Evolutionary conservation across 2,888 invertebrate genomes (phyloP).

Genomic region (Synergus laeviventris): DNA sequence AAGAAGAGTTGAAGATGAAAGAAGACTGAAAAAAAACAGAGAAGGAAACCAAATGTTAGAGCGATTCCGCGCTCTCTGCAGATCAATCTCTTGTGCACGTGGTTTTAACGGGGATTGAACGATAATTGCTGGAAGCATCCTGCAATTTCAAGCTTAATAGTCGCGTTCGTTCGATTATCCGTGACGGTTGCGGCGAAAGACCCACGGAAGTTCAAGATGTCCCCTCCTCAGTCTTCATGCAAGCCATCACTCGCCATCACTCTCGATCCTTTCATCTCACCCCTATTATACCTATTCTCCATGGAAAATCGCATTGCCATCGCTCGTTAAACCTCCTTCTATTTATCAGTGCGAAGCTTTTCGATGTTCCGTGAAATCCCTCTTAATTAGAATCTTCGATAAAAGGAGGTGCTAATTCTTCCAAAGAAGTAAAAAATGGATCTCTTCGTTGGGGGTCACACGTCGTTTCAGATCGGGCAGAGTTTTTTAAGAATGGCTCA

Average conservation of each 20-base stretch:
- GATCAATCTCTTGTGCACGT: conserved; percentile 44
- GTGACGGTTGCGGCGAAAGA: conserved; percentile 51
- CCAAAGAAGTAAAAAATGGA: not conserved
- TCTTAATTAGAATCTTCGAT: conserved; percentile 13
- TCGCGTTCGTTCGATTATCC: conserved; percentile 60
- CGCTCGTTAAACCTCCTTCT: conserved; percentile 46
- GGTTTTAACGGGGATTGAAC: conserved; percentile 41
- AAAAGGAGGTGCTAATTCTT: conserved; percentile 8
- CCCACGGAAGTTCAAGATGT: conserved; percentile 51
- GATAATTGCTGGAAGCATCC: conserved; percentile 64
- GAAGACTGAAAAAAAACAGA: conserved; percentile 15
- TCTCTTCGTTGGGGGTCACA: not conserved
- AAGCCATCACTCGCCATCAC: conserved; percentile 38
- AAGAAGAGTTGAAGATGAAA: conserved; percentile 46
- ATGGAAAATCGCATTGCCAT: conserved; percentile 17
- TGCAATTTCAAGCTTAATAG: conserved; percentile 65
- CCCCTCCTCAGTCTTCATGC: conserved; percentile 34
- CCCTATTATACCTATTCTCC: conserved; percentile 53
- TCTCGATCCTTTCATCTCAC: conserved; percentile 54
- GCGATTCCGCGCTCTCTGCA: conserved; percentile 37
- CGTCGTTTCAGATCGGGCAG: not conserved
- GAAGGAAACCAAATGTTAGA: conserved; percentile 22
- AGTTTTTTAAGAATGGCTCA: not conserved
- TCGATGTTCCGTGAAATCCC: conserved; percentile 10
- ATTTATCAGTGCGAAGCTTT: conserved; percentile 39